phyloP scores from a whole-genome alignment of 2,113 vertebrate species.

The Rhynchomys soricoides region DNA sequence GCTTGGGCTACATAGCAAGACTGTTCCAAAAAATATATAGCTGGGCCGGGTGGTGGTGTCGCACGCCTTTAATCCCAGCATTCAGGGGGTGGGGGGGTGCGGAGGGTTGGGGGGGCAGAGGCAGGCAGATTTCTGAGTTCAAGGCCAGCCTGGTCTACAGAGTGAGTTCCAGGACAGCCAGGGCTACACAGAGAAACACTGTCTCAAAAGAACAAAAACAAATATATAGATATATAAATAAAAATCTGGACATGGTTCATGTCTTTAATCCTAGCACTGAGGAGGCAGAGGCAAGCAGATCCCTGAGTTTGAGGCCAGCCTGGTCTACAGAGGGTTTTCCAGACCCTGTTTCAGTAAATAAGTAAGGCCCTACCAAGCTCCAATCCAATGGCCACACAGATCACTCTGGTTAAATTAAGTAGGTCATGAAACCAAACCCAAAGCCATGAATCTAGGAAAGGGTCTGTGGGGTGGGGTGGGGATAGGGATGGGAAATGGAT shows the following conservation, averaged over 20 bases:
- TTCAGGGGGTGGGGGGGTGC: no score
- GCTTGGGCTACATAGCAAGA: neutral
- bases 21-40: neutral
- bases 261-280: neutral
- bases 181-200: no score
- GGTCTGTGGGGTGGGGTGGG: neutral
- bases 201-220: no score
- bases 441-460: neutral
- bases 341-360: neutral
- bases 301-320: neutral
- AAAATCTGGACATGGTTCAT: neutral
- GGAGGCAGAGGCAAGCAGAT: neutral
- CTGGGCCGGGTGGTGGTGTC: no score
- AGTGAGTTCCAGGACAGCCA: no score
- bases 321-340: neutral
- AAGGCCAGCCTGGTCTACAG: no score
- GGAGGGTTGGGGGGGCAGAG: no score
- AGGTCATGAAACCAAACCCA: neutral
- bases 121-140: no score
- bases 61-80: no score
- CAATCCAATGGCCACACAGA: neutral
- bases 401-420: neutral
- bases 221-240: no score
- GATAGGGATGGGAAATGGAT: neutral
- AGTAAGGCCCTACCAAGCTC: neutral